These are phyloP conservation scores for Ceuthmochares aereus DNA, from an alignment of 2,113 vertebrate species.

Conservation along the genomic window DNA sequence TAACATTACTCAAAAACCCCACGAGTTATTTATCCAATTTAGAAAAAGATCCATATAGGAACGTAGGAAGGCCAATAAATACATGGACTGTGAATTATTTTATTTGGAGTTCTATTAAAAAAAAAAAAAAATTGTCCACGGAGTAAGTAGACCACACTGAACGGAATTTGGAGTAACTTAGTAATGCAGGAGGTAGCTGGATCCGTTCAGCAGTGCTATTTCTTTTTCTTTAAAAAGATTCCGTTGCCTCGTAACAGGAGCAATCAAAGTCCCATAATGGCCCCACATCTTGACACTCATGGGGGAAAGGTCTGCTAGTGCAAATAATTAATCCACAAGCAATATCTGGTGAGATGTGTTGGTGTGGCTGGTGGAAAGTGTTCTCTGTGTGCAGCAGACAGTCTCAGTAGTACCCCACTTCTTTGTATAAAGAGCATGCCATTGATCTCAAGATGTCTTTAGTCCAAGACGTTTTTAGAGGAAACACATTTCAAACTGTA, in stretches of 20 bases:
- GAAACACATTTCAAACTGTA: not conserved
- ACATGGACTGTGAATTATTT: not conserved
- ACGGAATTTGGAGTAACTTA: not conserved
- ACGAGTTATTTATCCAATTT: not conserved
- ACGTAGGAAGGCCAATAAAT: not conserved
- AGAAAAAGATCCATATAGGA: not conserved
- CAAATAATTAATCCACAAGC: not conserved
- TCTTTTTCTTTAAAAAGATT: not conserved
- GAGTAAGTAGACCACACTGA: not conserved
- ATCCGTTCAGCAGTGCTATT: not conserved
- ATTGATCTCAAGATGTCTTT: not conserved
- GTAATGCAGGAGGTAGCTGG: not conserved
- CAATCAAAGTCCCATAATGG: not conserved
- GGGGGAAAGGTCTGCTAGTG: not conserved
- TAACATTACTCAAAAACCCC: not conserved
- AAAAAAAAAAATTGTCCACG: not conserved
- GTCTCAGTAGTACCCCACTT: not conserved
- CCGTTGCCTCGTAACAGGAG: not conserved
- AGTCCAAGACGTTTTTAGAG: not conserved
- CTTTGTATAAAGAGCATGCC: not conserved
- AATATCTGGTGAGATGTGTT: not conserved
- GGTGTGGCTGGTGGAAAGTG: not conserved
- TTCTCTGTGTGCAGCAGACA: fast-evolving
- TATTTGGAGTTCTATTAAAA: not conserved
- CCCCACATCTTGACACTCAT: not conserved